These are phyloP conservation scores for Neodon shergylaensis DNA, from an alignment of 2,113 vertebrate species.

Conservation along the genomic window DNA sequence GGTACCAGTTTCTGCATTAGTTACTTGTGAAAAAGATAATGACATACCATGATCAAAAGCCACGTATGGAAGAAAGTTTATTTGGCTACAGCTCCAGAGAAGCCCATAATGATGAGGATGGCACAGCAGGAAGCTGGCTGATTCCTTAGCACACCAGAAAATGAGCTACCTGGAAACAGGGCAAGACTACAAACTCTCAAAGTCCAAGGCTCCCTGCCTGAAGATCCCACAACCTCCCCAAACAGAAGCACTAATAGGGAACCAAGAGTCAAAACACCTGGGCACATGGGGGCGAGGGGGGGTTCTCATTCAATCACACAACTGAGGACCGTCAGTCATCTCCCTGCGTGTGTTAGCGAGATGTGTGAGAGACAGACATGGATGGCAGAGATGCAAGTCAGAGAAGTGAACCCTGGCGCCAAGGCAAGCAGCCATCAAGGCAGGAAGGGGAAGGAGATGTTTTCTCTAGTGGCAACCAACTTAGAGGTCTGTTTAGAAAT, in stretches of 20 bases:
- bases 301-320: not conserved
- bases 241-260: not conserved
- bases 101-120: rapidly evolving
- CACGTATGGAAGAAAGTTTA: not conserved
- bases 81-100: not conserved
- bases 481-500: not conserved
- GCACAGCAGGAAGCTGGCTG: not conserved
- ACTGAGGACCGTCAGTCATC: not conserved
- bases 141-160: not conserved
- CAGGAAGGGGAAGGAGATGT: not conserved
- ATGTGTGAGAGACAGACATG: not conserved
- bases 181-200: not conserved
- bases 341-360: not conserved
- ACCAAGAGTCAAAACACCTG: not conserved
- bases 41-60: not conserved
- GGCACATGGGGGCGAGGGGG: not conserved
- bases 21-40: not conserved
- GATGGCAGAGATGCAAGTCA: not conserved
- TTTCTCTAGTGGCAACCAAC: not conserved
- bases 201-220: not conserved
- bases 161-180: not conserved
- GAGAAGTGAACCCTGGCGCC: not conserved
- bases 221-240: not conserved
- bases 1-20: not conserved
- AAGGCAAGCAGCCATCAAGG: not conserved